Base-by-base conservation (phyloP, 2,113 vertebrate genomes). In the Lophius piscatorius region DNA sequence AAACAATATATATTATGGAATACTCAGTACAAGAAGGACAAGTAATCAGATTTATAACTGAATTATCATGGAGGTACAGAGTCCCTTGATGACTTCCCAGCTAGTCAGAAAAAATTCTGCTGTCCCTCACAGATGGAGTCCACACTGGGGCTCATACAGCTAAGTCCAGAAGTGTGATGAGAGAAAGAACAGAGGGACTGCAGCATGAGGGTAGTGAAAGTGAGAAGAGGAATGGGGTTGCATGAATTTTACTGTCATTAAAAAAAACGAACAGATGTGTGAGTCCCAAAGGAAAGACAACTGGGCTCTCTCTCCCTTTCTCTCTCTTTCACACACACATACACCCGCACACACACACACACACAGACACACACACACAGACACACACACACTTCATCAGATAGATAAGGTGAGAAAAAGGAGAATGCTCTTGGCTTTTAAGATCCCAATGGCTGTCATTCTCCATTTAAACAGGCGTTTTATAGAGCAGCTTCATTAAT, bases 241-340 rank as follows among this genome's bases (percentile, higher is more conserved):
- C 89, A 89, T 90, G 91, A 92, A 94, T 91, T 93, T 86, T 73
- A 71, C 87, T 92, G 92, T 91, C 91, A 94, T 96, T 95, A 95
- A 94, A 93, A 93, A 92, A 91, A 82, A 34, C 88, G 87, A 91
- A 92, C 94, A 96, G 94, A 94, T 96, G 93, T 92, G 93, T 88
- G 88, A 93, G 92, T 93, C 93, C 93, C 93, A 92, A 80, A 91
- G 93, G 93, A 92, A 92, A 90, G 91, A 92, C 93, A 95, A 93
- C 93, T 94, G 93, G 92, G 87, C 88, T 48, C 34, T 33, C 63
- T 52, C 46, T 49, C 44, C 28, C 33, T 24, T 16, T 56, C 46
- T 34, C 14, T 56, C 47, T 50, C 48, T 54, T 51, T 45, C 26
- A 28, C 26, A 28, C 26, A 28, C 26, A 28, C 26, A 28, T 9